Evolutionary conservation across 2,113 vertebrate species (phyloP).

Genomic region (Cromileptes altivelis): DNA sequence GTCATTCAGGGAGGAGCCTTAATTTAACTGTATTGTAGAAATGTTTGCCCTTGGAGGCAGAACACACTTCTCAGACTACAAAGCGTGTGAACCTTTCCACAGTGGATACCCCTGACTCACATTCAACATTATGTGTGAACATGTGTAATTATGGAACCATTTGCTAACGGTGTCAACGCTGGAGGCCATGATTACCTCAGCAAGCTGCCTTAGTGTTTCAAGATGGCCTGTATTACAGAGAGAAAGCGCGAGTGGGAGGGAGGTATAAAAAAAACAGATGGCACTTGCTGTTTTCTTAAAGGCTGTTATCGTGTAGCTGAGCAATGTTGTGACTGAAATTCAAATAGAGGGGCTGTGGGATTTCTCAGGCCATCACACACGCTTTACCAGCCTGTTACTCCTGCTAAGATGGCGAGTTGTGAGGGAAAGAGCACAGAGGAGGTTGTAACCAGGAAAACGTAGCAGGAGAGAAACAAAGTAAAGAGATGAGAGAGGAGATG

Average conservation of each 20-base stretch:
- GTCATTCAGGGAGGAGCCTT: constrained; percentile 1
- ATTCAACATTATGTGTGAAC: constrained; percentile 38
- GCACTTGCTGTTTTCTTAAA: constrained; percentile 66
- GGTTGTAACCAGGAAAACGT: neutral
- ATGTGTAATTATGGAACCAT: constrained; percentile 61
- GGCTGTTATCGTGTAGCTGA: constrained; percentile 72
- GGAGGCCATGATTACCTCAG: constrained; percentile 76
- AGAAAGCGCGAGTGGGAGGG: constrained; percentile 65
- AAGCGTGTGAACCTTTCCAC: constrained; percentile 23
- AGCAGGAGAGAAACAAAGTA: neutral
- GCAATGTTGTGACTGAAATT: constrained; percentile 69
- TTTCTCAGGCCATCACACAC: constrained; percentile 56
- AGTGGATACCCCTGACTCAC: constrained; percentile 49
- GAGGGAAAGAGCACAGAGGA: constrained; percentile 9
- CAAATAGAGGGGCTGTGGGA: constrained; percentile 48
- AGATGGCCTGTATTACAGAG: constrained; percentile 56
- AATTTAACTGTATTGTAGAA: neutral
- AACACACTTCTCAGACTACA: constrained; percentile 12
- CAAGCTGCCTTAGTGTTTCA: constrained; percentile 66
- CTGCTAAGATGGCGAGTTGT: constrained; percentile 20
- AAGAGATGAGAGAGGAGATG: constrained; percentile 23
- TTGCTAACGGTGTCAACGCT: constrained; percentile 43
- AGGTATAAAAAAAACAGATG: constrained; percentile 71
- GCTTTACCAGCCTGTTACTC: constrained; percentile 18
- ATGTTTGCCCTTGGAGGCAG: neutral